Evolutionary conservation across 23 tunicate species (phyloP).

Genomic region (Oikopleura albicans): DNA sequence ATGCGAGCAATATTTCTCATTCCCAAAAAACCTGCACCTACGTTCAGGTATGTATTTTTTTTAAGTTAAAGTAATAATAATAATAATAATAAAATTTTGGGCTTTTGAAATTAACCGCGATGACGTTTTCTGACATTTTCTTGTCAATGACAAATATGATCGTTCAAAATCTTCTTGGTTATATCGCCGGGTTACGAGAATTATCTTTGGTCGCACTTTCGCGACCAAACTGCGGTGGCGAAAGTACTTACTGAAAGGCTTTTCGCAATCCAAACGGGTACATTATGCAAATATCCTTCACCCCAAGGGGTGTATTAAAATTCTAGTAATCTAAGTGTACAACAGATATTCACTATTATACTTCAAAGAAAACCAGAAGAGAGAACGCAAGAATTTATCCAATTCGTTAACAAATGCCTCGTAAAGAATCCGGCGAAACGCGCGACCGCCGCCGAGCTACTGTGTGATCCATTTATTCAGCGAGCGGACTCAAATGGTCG

Average conservation of each 20-base stretch:
- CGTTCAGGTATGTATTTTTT: conserved; percentile 42
- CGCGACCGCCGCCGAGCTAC: conserved; percentile 53
- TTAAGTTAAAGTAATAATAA: neutral
- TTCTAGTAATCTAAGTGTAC: neutral
- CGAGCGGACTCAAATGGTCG: neutral
- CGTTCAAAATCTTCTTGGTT: no score
- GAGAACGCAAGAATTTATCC: conserved; percentile 52
- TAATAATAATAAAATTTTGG: neutral
- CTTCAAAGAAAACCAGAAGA: neutral
- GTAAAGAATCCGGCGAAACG: conserved; percentile 79
- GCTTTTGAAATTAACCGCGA: neutral
- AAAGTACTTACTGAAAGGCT: no score
- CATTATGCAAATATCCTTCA: no score
- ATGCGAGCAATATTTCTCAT: conserved; percentile 91
- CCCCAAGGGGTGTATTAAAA: neutral
- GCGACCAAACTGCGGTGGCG: no score
- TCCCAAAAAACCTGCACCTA: conserved; percentile 81
- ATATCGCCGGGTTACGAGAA: no score
- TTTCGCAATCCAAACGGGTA: no score
- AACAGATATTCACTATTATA: neutral
- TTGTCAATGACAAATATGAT: neutral
- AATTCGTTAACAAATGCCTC: conserved; percentile 70
- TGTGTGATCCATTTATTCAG: conserved; percentile 57
- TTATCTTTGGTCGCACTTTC: no score
- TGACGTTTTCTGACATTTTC: neutral